Evolutionary conservation across 1,140 invertebrate genomes (phyloP).

Genomic region (Cydia fagiglandana): DNA sequence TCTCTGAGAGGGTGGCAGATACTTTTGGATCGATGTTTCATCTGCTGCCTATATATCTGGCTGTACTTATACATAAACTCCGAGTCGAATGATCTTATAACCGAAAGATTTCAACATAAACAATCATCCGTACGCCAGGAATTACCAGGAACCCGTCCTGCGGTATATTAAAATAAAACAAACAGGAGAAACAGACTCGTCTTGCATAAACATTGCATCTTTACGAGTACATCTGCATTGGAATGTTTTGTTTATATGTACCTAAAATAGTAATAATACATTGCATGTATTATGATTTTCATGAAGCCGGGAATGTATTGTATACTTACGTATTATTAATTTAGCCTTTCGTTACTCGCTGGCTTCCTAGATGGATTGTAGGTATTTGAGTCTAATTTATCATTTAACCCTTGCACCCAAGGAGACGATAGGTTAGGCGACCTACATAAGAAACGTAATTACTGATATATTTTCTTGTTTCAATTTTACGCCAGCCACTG

Average conservation of each 20-base stretch:
- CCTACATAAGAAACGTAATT: too few species aligned
- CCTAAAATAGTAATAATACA: not conserved
- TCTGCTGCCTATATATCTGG: too few species aligned
- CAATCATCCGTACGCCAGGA: conserved; percentile 3
- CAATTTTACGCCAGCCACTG: too few species aligned
- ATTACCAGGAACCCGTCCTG: conserved; percentile 22
- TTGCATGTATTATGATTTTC: not conserved
- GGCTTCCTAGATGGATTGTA: too few species aligned
- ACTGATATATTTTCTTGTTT: too few species aligned
- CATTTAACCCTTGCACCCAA: too few species aligned
- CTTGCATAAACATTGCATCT: conserved; percentile 18
- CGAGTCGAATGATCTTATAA: not conserved
- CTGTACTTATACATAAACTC: not conserved
- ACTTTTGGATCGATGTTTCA: too few species aligned
- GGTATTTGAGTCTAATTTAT: too few species aligned
- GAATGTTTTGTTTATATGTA: not conserved
- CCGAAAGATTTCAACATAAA: not conserved
- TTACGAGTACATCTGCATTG: not conserved
- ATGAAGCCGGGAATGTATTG: not conserved
- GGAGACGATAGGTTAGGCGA: too few species aligned
- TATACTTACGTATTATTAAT: too few species aligned
- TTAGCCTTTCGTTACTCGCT: too few species aligned
- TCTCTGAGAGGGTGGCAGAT: too few species aligned
- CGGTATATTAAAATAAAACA: not conserved
- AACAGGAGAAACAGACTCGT: conserved; percentile 15